Evolutionary conservation across 1,140 invertebrate species (phyloP).

Genomic region (Diplogasteroides magnus): DNA sequence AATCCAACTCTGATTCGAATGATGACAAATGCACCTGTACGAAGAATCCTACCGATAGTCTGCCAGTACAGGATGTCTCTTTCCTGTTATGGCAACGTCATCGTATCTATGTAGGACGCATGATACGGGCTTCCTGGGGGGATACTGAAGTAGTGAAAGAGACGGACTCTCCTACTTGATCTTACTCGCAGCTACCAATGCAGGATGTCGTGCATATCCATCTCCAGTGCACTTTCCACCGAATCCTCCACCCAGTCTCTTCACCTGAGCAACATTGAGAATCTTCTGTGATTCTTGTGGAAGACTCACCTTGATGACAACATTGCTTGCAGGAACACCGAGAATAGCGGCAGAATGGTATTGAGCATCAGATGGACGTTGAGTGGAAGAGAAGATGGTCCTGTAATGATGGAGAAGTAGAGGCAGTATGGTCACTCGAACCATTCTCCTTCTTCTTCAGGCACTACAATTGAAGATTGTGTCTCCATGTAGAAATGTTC

Average conservation of each 20-base stretch:
- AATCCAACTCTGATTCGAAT: conserved; percentile 21
- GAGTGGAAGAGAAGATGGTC: conserved; percentile 26
- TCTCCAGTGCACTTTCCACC: conserved; percentile 26
- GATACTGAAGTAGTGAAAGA: too few relatives aligned
- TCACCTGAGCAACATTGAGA: conserved; percentile 14
- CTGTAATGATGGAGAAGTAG: conserved; percentile 15
- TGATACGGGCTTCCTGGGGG: conserved; percentile 7
- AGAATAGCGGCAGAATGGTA: conserved; percentile 13
- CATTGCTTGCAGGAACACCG: conserved; percentile 29
- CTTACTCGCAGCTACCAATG: conserved; percentile 24
- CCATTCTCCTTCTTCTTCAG: conserved; percentile 30
- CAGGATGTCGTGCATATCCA: conserved; percentile 1
- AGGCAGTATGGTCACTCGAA: conserved; percentile 2
- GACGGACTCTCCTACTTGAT: too few relatives aligned
- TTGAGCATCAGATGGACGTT: conserved; percentile 23
- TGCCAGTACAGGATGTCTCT: conserved; percentile 29
- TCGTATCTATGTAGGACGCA: conserved; percentile 23
- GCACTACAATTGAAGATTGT: conserved; percentile 23
- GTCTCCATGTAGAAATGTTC: conserved; percentile 37
- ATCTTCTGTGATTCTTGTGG: too few relatives aligned
- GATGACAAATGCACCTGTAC: not conserved
- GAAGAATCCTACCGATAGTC: conserved; percentile 24
- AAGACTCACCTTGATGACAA: conserved; percentile 35
- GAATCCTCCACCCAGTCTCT: conserved; percentile 32
- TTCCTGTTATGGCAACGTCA: conserved; percentile 33